Base-by-base conservation (phyloP, 1,140 invertebrate species). In the Drosophila guanche region DNA sequence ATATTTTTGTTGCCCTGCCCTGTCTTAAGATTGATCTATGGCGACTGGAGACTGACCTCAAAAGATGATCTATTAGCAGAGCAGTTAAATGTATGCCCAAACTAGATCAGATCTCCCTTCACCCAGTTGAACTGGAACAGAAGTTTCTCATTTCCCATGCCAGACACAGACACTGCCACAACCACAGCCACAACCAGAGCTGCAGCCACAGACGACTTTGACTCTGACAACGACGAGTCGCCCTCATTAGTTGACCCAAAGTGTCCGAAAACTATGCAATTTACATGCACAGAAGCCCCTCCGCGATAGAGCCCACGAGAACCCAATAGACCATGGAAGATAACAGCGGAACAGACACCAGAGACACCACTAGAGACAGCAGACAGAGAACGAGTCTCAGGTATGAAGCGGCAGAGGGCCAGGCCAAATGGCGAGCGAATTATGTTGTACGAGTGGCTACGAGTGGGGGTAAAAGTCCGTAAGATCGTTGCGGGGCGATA, bases 181-280 rank as follows among this genome's bases (percentile, higher is more conserved):
- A n/a, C 37, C 10, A 14, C 5, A 37, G 50, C 16, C 20, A 10
- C 7, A 45, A 27, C 10, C 33, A 20, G 14, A 45, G 22, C 5
- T 27, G 14, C 25, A 45, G 63, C 55, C 41, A 47, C 43, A 68
- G 63, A 68, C 68, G 33, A 48, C 50, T 33, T 27, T 27, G 41
- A 47, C 46, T n/a, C n/a, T 20, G 50, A 47, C 40, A 25, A 25
- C 65, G 61, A 66, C 41, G 61, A 67, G 69, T 56, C 81, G 81
- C 69, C 77, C 81, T 86, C 81, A 86, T 86, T 86, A 86, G 77
- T 53, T 88, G 83, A 86, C 77, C 80, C 83, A 81, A 86, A 81
- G 83, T 86, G 83, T 88, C 78, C 61, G 70, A 63, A 79, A 88
- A 88, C 70, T 79, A 88, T 88, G 84, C 83, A 78, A 88, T 88